Conservation (phyloP, 1,140 invertebrate species). For the Pachyrhynchus sulphureomaculatus region DNA sequence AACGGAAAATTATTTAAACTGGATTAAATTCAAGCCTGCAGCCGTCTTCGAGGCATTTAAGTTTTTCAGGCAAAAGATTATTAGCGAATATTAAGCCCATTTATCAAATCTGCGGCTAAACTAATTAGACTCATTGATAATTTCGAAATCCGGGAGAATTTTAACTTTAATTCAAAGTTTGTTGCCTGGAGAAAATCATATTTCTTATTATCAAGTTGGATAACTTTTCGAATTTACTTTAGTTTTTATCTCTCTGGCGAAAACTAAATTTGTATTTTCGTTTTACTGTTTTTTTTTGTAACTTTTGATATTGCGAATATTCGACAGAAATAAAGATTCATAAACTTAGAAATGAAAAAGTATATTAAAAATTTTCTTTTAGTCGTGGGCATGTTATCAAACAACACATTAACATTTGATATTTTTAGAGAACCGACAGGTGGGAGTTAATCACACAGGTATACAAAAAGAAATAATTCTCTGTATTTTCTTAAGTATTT, state of each 20-base stretch:
- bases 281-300: no score
- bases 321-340: no score
- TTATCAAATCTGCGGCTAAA: conserved; percentile 21
- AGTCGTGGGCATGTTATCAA: no score
- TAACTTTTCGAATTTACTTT: conserved; percentile 7
- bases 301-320: no score
- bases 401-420: no score
- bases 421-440: no score
- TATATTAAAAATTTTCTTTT: no score
- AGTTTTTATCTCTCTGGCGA: conserved; percentile 3
- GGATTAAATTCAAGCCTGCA: conserved; percentile 10
- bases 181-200: conserved; percentile 19
- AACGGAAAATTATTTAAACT: conserved; percentile 18
- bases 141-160: conserved; percentile 6
- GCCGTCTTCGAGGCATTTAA: conserved; percentile 14
- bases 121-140: conserved; percentile 27
- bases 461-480: no score
- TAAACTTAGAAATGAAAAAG: no score
- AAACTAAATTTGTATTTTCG: no score
- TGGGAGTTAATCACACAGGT: no score
- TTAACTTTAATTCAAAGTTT: conserved; percentile 15
- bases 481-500: no score
- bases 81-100: conserved; percentile 26
- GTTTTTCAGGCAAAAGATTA: conserved; percentile 24
- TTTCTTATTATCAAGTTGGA: conserved; percentile 22